phyloP scores from a whole-genome alignment of 2,113 vertebrate genomes.

The Muntiacus muntjak region DNA sequence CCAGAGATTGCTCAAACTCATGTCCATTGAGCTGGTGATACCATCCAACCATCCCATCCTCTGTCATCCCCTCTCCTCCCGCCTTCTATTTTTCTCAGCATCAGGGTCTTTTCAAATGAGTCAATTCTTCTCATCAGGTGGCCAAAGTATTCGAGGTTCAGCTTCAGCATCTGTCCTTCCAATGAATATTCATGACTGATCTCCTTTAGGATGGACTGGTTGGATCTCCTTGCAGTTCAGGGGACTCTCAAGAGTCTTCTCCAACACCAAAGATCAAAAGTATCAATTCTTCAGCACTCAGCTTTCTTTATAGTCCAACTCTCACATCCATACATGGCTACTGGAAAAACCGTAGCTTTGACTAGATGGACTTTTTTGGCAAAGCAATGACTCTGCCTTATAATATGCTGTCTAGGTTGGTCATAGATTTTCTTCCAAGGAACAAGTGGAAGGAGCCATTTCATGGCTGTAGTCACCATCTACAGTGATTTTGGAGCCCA shows the following conservation, averaged over 20 bases:
- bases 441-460: neutral
- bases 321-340: neutral
- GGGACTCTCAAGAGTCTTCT: neutral
- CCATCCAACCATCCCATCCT: neutral
- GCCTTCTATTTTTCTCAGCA: neutral
- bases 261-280: neutral
- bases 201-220: neutral
- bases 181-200: neutral
- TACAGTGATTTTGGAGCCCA: neutral
- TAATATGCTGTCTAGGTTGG: neutral
- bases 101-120: neutral
- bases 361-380: neutral
- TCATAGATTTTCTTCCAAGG: neutral
- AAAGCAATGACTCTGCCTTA: neutral
- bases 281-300: neutral
- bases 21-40: neutral
- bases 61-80: neutral
- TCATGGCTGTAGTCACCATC: neutral
- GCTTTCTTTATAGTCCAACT: neutral
- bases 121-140: neutral
- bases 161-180: neutral
- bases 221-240: neutral
- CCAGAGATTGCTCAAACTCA: neutral
- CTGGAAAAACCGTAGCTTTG: neutral
- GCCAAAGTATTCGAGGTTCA: neutral